These are phyloP conservation scores for Arvicanthis niloticus DNA, from an alignment of 2,113 vertebrate genomes.

Conservation along the genomic window DNA sequence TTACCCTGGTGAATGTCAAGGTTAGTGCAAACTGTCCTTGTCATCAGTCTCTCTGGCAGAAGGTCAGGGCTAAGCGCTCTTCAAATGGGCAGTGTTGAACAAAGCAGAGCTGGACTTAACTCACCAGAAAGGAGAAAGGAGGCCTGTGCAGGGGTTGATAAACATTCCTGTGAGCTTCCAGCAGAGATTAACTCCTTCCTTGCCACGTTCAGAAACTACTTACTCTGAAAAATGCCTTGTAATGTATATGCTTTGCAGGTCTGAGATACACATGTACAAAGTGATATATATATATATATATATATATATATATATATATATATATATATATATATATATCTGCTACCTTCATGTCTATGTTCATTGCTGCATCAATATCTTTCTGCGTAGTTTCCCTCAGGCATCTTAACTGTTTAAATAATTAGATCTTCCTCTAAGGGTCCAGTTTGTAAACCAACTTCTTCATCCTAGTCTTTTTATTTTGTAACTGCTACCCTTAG, in stretches of 20 bases:
- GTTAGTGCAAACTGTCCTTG: conserved; percentile 94
- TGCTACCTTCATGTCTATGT: not conserved
- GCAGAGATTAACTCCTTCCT: conserved; percentile 86
- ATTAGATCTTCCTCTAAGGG: not conserved
- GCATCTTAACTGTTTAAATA: conserved; percentile 33
- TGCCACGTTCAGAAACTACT: conserved; percentile 44
- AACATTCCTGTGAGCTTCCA: conserved; percentile 87
- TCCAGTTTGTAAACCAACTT: not conserved
- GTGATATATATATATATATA: too few relatives aligned
- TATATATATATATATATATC: too few relatives aligned
- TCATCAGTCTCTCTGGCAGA: conserved; percentile 95
- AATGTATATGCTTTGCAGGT: fast-evolving
- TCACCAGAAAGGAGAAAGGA: conserved; percentile 88
- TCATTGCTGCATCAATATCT: not conserved
- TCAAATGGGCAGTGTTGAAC: conserved; percentile 93
- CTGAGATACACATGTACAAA: not conserved
- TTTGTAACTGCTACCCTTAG: not conserved
- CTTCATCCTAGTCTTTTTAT: not conserved
- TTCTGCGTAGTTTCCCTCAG: not conserved
- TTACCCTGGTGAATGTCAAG: conserved; percentile 98
- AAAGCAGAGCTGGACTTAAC: conserved; percentile 91
- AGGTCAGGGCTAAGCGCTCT: conserved; percentile 95
- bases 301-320: too few relatives aligned
- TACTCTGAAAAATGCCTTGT: not conserved
- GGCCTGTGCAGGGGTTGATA: conserved; percentile 87